phyloP scores from a whole-genome alignment of 2,888 invertebrate genomes.

The Drosophila eohydei region DNA sequence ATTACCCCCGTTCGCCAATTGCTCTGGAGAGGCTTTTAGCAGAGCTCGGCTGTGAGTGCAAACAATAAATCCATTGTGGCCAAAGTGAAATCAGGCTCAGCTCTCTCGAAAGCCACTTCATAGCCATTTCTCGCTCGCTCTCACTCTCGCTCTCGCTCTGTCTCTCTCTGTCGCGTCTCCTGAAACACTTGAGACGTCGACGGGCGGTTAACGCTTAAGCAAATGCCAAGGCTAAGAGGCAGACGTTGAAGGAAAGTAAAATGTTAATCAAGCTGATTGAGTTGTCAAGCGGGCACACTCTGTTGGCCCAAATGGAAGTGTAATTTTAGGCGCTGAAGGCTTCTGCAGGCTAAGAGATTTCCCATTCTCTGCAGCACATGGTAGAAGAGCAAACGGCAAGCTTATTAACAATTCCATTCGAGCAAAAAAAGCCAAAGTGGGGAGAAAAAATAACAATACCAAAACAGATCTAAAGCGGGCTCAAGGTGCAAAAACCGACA shows the following conservation, averaged over 20 bases:
- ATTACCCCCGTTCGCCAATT: slow-evolving; percentile 10
- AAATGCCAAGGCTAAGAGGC: slow-evolving; percentile 54
- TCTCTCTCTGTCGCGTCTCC: neutral
- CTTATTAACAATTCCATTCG: slow-evolving; percentile 76
- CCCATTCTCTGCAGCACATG: neutral
- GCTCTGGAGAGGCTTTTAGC: slow-evolving; percentile 54
- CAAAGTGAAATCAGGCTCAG: slow-evolving; percentile 79
- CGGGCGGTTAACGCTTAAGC: slow-evolving; percentile 72
- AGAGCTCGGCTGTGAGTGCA: slow-evolving; percentile 45
- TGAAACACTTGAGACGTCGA: slow-evolving; percentile 74
- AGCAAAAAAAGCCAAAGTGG: slow-evolving; percentile 69
- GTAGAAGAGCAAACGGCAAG: slow-evolving; percentile 44
- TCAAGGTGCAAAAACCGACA: slow-evolving; percentile 76
- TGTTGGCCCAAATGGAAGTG: slow-evolving; percentile 56
- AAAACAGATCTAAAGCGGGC: slow-evolving; percentile 58
- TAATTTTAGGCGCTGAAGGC: slow-evolving; percentile 77
- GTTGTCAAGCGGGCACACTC: slow-evolving; percentile 63
- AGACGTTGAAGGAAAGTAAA: slow-evolving; percentile 66
- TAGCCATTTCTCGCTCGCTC: slow-evolving; percentile 30
- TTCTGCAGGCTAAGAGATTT: slow-evolving; percentile 27
- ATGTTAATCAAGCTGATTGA: slow-evolving; percentile 81
- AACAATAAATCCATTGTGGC: slow-evolving; percentile 80
- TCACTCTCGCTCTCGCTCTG: neutral
- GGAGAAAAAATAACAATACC: slow-evolving; percentile 3
- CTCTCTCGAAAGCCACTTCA: slow-evolving; percentile 75